Evolutionary conservation across 2,113 vertebrate species (phyloP), one percentile per base, ranked within the genome.

Genomic region (Felis chaus): DNA sequence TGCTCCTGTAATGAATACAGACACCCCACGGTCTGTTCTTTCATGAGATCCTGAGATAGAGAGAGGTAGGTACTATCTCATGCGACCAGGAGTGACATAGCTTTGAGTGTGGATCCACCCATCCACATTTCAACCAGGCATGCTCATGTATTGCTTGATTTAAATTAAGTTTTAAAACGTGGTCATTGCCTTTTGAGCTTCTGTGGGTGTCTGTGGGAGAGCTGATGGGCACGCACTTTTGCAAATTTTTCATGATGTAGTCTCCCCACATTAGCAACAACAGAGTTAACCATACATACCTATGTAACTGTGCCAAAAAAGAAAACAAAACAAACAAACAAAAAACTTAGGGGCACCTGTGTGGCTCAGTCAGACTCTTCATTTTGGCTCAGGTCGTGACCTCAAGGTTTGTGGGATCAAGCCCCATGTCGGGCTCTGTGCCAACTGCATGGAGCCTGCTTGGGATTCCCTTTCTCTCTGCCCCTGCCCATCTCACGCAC

Each of bases 21-120:
- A n/a, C 15, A 48, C 48, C 25, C 41, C 8, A 39, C 1, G 14
- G 2, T 50, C 16, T 84, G 9, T 1, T 74, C 12, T 63, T 92
- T 16, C 39, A 4, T 0, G 25, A 86, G 16, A 55, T 36, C 15
- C 10, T 89, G 50, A 65, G 12, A 79, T 8, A 36, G 12, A 79
- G 4, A 61, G 10, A 12, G 25, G 2, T 45, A 12, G 25, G 2
- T 45, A 4, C 7, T 8, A 4, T 82, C 36, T 65, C 23, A 3
- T 45, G 21, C 25, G 4, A 36, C 1, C 18, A 41, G 6, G 10
- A 81, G 7, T n/a, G 9, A 39, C 2, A 0, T 3, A 57, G 21
- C 10, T 85, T 36, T 41, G 23, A 73, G 4, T 0, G 0, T 8
- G 13, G 13, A 2, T 8, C 27, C 5, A 15, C 10, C 23, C 57